phyloP scores from a whole-genome alignment of 2,113 vertebrate species.

The Rhinichthys klamathensis region DNA sequence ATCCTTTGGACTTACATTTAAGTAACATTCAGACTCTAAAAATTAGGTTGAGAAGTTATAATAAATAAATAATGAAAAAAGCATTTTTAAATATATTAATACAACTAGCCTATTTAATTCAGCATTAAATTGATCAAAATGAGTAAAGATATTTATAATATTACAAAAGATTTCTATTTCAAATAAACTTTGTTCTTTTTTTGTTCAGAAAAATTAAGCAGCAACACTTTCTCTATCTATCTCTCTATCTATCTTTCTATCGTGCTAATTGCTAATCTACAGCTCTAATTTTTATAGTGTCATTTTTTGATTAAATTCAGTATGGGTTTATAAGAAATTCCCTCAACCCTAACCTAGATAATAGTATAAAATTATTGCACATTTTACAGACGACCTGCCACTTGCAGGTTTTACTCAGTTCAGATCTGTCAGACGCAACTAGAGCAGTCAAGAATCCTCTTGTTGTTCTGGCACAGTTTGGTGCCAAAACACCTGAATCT shows the following conservation, averaged over 20 bases:
- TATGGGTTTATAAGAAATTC: not conserved
- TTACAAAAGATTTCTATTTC: too few relatives aligned
- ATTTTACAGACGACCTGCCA: not conserved
- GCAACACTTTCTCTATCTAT: too few relatives aligned
- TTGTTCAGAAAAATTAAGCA: too few relatives aligned
- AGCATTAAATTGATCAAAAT: too few relatives aligned
- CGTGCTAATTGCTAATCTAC: not conserved
- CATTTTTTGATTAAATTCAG: too few relatives aligned
- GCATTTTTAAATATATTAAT: too few relatives aligned
- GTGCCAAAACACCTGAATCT: constrained; percentile 29
- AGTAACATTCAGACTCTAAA: not conserved
- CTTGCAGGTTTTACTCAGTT: not conserved
- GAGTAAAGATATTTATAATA: too few relatives aligned
- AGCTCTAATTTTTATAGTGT: not conserved
- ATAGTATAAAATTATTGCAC: not conserved
- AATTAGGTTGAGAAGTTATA: not conserved
- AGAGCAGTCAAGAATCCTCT: constrained; percentile 9
- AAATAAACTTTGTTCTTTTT: too few relatives aligned
- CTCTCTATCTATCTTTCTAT: too few relatives aligned
- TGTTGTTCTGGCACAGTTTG: constrained; percentile 1
- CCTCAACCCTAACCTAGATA: not conserved
- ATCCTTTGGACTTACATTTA: not conserved
- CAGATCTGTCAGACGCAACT: not conserved
- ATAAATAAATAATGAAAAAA: too few relatives aligned
- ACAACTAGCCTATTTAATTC: too few relatives aligned